phyloP scores from a whole-genome alignment of 2,888 invertebrate species.

The Brenthis daphne region DNA sequence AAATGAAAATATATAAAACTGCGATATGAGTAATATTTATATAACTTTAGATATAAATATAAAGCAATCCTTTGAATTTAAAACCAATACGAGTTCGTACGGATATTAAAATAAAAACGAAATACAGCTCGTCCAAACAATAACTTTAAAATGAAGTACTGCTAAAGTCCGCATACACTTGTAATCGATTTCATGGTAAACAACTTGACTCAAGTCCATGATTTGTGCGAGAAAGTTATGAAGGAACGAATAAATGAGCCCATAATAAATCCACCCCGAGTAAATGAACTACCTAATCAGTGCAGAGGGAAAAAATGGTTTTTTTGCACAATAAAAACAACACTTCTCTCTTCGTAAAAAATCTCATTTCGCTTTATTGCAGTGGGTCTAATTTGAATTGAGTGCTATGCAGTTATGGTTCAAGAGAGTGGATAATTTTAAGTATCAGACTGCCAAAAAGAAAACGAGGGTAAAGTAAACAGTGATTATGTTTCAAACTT shows the following conservation, averaged over 20 bases:
- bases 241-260: conserved; percentile 64
- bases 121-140: not conserved
- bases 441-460: conserved; percentile 55
- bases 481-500: conserved; percentile 23
- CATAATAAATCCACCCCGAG: conserved; percentile 75
- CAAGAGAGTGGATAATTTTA: conserved; percentile 79
- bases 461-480: conserved; percentile 35
- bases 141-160: conserved; percentile 4
- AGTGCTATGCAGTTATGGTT: conserved; percentile 80
- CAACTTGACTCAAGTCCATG: conserved; percentile 34
- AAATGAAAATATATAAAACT: too few species aligned
- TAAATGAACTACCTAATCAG: conserved; percentile 76
- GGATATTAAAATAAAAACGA: too few species aligned
- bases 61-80: too few species aligned
- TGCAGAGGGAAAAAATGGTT: conserved; percentile 51
- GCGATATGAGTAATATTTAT: too few species aligned
- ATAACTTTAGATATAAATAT: too few species aligned
- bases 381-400: conserved; percentile 78
- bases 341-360: conserved; percentile 75
- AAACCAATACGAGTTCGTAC: too few species aligned
- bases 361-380: conserved; percentile 81
- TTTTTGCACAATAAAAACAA: conserved; percentile 75
- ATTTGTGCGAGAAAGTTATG: conserved; percentile 53
- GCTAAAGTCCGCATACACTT: conserved; percentile 9
- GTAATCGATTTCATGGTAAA: conserved; percentile 42